Conservation (phyloP, 2,797 vertebrate genomes). For the Morelia viridis region DNA sequence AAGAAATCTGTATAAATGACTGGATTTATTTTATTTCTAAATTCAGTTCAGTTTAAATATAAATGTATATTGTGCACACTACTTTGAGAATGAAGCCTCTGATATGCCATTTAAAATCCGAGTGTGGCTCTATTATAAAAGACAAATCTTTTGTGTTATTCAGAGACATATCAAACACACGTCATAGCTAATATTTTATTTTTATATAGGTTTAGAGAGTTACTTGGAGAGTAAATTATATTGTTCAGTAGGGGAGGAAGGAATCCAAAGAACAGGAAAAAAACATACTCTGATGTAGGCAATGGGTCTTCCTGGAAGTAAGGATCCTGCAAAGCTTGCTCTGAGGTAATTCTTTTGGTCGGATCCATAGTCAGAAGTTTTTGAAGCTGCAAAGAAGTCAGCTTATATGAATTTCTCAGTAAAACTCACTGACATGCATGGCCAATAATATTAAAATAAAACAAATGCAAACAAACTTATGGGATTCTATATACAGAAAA, state of each 20-base stretch:
- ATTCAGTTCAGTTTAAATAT: not conserved
- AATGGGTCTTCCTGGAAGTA: conserved; percentile 96
- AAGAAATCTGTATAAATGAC: not conserved
- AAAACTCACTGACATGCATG: not conserved
- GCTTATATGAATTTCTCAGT: not conserved
- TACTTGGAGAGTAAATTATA: not conserved
- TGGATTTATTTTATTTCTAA: not conserved
- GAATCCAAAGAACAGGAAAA: not conserved
- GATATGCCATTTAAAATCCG: not conserved
- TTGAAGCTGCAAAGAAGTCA: conserved; percentile 82
- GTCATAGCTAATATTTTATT: not conserved
- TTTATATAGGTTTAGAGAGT: conserved; percentile 22
- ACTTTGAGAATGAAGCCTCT: not conserved
- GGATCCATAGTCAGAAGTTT: conserved; percentile 98
- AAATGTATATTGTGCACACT: not conserved
- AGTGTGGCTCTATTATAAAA: not conserved
- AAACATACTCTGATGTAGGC: conserved; percentile 91
- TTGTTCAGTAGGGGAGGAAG: not conserved
- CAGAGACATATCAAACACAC: not conserved
- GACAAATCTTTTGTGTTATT: not conserved
- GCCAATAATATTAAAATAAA: not conserved
- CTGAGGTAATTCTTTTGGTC: conserved; percentile 96
- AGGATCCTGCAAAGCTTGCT: conserved; percentile 93
- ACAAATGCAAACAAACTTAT: not conserved
- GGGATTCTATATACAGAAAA: conserved; percentile 33